Evolutionary conservation across 2,797 vertebrate species (phyloP).

Genomic region (Acanthurus tractus): DNA sequence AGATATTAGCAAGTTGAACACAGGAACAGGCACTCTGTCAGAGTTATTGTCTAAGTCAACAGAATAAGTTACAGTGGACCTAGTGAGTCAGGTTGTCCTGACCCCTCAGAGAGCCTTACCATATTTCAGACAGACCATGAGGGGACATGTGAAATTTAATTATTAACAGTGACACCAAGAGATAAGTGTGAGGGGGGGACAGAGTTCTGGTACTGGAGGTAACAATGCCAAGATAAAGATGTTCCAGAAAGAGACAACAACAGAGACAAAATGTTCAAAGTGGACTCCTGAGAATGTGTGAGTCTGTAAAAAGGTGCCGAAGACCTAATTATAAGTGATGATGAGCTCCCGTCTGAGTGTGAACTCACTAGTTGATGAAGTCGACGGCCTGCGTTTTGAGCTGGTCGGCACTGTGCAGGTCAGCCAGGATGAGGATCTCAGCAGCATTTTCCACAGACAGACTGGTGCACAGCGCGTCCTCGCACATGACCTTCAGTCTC

Average conservation of each 20-base stretch:
- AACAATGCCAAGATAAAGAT: constrained; percentile 26
- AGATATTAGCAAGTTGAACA: not conserved
- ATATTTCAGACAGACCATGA: constrained; percentile 16
- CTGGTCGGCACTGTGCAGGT: constrained; percentile 93
- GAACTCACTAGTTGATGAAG: constrained; percentile 95
- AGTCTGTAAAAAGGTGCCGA: constrained; percentile 23
- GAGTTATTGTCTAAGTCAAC: constrained; percentile 45
- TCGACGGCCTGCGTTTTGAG: constrained; percentile 94
- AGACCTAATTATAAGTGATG: constrained; percentile 33
- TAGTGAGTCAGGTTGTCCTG: constrained; percentile 60
- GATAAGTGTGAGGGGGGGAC: constrained; percentile 23
- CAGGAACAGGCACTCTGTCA: constrained; percentile 13
- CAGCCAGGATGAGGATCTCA: constrained; percentile 92
- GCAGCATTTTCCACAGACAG: constrained; percentile 93
- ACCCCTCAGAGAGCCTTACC: constrained; percentile 35
- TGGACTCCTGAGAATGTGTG: not conserved
- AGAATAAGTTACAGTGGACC: constrained; percentile 36
- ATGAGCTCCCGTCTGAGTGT: constrained; percentile 14
- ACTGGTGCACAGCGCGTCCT: constrained; percentile 92
- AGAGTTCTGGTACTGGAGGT: constrained; percentile 16
- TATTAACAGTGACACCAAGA: constrained; percentile 32
- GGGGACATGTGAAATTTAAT: constrained; percentile 50
- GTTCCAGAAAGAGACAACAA: constrained; percentile 19
- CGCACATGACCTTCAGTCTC: constrained; percentile 96
- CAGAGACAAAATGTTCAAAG: constrained; percentile 43